Base-by-base conservation (phyloP, 1,140 invertebrate genomes). In the Zelostemma sp. region DNA sequence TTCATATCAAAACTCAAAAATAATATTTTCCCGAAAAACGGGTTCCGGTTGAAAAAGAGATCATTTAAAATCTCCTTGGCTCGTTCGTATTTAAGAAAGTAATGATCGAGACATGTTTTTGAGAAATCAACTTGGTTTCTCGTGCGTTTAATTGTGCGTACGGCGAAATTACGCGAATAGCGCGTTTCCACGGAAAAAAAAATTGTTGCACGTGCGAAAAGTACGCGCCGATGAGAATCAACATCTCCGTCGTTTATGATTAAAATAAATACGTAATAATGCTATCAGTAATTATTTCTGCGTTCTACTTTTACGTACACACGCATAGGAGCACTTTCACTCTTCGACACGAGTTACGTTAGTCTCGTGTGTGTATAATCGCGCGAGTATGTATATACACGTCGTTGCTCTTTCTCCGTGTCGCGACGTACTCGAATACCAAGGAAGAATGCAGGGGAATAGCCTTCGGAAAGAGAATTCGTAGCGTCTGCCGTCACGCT, bases 311-410 rank as follows among this genome's bases (percentile, higher is more conserved):
- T 57, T 57, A 48, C 45, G 47, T 47, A 48, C 46, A 48, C 46
- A 48, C 12, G 19, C 19, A 28, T 48, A 46, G 5, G 25, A 57
- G 45, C 17, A 57, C 54, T 57, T 57, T 57, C 54, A 57, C 54
- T 57, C 54, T 57, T 57, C 54, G 46, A 57, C 43, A 43, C 19
- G 35, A 57, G 54, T 57, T 57, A 57, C 54, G 54, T 57, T 56
- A 33, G 15, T 14, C 0, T 33, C 21, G 8, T 17, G 31, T 41
- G 50, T 40, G 35, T 14, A 18, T n/a, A n/a, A n/a, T n/a, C n/a
- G n/a, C n/a, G n/a, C n/a, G n/a, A n/a, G n/a, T n/a, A n/a, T n/a
- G n/a, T n/a, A n/a, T n/a, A n/a, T n/a, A n/a, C n/a, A n/a, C 16
- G 47, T 31, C 1, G 21, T 4, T 9, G 15, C 15, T 31, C 47